Base-by-base conservation (phyloP, 2,797 vertebrate genomes). In the Sebastes oblongus region DNA sequence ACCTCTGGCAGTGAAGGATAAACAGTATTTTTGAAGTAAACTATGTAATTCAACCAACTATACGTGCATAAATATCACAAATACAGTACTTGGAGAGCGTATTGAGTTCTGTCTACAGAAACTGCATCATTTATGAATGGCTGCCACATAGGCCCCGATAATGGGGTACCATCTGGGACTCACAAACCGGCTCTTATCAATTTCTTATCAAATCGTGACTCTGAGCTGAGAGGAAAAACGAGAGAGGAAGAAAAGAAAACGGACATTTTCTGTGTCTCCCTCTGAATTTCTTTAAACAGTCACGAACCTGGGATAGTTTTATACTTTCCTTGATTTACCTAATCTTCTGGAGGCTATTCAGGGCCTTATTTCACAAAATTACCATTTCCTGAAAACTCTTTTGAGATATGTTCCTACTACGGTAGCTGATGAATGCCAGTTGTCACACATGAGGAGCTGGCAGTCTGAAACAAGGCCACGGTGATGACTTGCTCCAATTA, bases 111-210 rank as follows among this genome's bases (percentile, higher is more conserved):
- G 6, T 42, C 42, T 32, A 24, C 39, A 67, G 24, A 66, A 66
- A 59, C 20, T 75, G 71, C 22, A 86, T 81, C 11, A 85, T 79
- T 88, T 78, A 80, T 89, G 80, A 85, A 69, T 66, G 30, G 25
- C 78, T 29, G 67, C 34, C 60, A 64, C 69, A 34, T 8, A 76
- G 74, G 65, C 56, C 39, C 32, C 16, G 27, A 61, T 70, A 73
- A 72, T 32, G 34, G 22, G 69, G 46, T 59, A 80, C 86, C 87
- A 91, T 88, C 83, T 89, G 90, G 75, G 80, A 77, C 66, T 80
- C 52, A 78, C 61, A 79, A 79, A 72, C 66, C 1, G 9, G 18
- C 34, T 75, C 73, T 68, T 71, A 88, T 87, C 80, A 80, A 73
- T 89, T 72, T 88, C 62, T 91, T 32, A 88, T 84, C 64, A 71